These are phyloP conservation scores for Hylyphantes graminicola DNA, from an alignment of 1,140 invertebrate species.

Conservation along the genomic window DNA sequence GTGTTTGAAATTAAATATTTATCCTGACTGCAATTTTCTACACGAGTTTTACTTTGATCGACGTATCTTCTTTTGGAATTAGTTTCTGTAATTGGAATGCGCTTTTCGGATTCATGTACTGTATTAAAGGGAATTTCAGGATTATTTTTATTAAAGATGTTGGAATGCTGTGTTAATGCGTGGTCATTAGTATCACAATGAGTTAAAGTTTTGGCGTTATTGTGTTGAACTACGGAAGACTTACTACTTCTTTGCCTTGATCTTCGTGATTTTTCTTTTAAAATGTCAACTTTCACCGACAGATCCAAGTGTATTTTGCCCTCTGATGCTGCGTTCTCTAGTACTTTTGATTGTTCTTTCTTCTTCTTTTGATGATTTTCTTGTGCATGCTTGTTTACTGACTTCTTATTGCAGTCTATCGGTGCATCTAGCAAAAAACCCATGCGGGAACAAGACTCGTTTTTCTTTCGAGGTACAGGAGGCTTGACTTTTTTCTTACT, in stretches of 20 bases:
- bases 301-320: neutral
- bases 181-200: neutral
- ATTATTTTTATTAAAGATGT: neutral
- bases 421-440: constrained; percentile 1
- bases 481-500: neutral
- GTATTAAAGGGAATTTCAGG: neutral
- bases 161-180: neutral
- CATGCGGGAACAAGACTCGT: neutral
- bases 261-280: neutral
- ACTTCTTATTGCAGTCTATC: neutral
- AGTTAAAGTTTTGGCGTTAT: neutral
- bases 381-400: neutral
- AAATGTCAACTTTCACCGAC: neutral
- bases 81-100: neutral
- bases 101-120: neutral
- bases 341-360: neutral
- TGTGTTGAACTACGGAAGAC: neutral
- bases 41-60: too few relatives aligned
- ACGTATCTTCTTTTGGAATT: neutral
- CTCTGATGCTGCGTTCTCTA: neutral
- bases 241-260: neutral
- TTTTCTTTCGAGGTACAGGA: neutral
- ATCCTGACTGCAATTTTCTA: neutral
- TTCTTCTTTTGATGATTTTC: neutral
- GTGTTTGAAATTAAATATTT: neutral